A percentile compares a stretch with the other conserved stretches of the same genome.
These are phyloP conservation scores for Pseudococcus viburni DNA, from an alignment of 2,888 invertebrate species.

Conservation along the genomic window DNA sequence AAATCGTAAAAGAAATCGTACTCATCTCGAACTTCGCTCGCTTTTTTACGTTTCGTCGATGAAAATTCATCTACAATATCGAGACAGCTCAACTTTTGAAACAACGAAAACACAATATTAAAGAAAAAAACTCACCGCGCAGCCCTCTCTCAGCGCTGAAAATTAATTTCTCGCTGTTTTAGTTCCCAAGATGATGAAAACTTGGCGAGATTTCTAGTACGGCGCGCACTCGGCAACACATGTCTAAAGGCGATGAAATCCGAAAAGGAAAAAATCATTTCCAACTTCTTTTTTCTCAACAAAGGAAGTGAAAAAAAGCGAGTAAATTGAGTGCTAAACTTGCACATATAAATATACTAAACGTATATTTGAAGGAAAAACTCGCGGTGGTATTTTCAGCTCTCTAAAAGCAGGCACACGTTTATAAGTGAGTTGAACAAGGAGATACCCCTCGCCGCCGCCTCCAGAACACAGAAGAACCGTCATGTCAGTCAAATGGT, in stretches of 20 bases:
- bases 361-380: background rate
- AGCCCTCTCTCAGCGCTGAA: background rate
- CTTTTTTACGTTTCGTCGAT: background rate
- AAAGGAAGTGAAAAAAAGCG: background rate
- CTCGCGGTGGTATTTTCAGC: background rate
- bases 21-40: background rate
- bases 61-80: background rate
- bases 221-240: conserved; percentile 3
- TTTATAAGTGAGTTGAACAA: background rate
- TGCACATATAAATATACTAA: background rate
- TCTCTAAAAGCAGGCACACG: background rate
- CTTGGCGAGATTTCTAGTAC: background rate
- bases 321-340: conserved; percentile 1
- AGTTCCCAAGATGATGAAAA: conserved; percentile 10
- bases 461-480: background rate
- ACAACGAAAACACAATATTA: background rate
- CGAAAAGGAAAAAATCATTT: conserved; percentile 8
- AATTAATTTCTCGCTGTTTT: conserved; percentile 21
- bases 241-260: conserved; percentile 30
- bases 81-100: background rate
- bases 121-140: background rate
- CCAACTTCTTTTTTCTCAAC: background rate
- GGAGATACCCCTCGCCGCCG: background rate
- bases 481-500: conserved; percentile 19
- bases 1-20: background rate